Percentiles rank a stretch among this genome's conserved stretches.
Conservation (phyloP, 2,888 invertebrate species). For the Leucoma salicis region DNA sequence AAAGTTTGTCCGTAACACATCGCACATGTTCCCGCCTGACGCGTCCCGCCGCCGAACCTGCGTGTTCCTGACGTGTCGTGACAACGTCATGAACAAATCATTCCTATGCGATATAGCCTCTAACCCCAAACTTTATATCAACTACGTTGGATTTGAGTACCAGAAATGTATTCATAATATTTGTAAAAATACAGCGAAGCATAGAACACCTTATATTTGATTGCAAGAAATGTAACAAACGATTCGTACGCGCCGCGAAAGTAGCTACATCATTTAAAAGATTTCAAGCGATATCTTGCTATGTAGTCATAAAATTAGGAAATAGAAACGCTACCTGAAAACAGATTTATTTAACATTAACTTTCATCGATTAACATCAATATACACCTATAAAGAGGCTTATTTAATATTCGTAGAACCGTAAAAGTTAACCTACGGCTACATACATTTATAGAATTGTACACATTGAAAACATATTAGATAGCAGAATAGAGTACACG, state of each 20-base stretch:
- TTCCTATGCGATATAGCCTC: constrained; percentile 46
- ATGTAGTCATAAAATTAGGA: constrained; percentile 25
- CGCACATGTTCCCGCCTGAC: constrained; percentile 34
- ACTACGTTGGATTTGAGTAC: constrained; percentile 33
- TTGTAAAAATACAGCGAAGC: constrained; percentile 39
- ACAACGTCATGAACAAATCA: constrained; percentile 35
- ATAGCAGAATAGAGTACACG: constrained; percentile 50
- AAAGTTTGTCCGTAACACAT: constrained; percentile 69
- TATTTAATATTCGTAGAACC: constrained; percentile 50
- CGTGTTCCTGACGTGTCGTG: constrained; percentile 17
- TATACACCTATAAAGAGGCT: constrained; percentile 47
- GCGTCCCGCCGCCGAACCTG: constrained; percentile 27
- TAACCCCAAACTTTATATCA: constrained; percentile 37
- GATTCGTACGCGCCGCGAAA: constrained; percentile 22
- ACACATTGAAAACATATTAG: constrained; percentile 61
- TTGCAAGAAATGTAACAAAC: constrained; percentile 42
- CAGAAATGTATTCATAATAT: constrained; percentile 31
- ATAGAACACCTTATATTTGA: constrained; percentile 41
- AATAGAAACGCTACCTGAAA: constrained; percentile 36
- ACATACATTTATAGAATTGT: constrained; percentile 60
- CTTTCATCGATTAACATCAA: constrained; percentile 33
- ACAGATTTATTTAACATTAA: constrained; percentile 33
- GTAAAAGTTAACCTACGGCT: constrained; percentile 66
- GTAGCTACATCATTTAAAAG: constrained; percentile 18
- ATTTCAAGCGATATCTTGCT: constrained; percentile 36